Evolutionary conservation across 2,888 invertebrate species (phyloP).

Genomic region (Priocnemis perturbator): DNA sequence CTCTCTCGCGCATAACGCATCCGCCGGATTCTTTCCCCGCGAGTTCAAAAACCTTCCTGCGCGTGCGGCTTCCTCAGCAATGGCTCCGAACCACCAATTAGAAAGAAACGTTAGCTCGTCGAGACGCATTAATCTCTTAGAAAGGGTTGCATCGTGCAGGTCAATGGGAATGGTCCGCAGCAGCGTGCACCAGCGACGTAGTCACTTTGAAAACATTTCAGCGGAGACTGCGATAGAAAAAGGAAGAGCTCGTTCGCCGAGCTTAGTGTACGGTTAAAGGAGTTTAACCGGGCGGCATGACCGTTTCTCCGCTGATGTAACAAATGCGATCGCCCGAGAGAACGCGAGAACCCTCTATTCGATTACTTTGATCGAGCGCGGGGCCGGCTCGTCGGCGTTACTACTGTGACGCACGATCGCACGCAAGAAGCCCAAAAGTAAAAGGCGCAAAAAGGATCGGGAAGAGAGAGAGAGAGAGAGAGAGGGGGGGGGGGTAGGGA

Average conservation of each 20-base stretch:
- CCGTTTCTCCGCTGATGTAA: background rate
- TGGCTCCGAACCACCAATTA: slow-evolving; percentile 34
- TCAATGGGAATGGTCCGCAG: background rate
- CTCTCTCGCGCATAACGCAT: slow-evolving; percentile 47
- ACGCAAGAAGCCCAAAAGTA: slow-evolving; percentile 2
- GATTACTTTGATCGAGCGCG: background rate
- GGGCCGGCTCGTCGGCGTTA: background rate
- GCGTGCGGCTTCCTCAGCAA: slow-evolving; percentile 50
- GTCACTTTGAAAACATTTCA: background rate
- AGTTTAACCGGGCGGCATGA: background rate
- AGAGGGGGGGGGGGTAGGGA: too few species aligned
- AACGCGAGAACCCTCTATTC: background rate
- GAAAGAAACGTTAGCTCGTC: slow-evolving; percentile 25
- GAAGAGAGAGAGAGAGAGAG: too few species aligned
- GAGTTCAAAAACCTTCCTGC: slow-evolving; percentile 57
- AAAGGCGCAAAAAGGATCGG: background rate
- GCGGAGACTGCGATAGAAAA: too few species aligned
- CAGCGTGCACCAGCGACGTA: background rate
- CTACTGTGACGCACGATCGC: slow-evolving; percentile 1
- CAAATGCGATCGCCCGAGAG: slow-evolving; percentile 4
- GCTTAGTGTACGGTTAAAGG: background rate
- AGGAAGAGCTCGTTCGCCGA: slow-evolving; percentile 1
- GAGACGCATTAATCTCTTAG: slow-evolving; percentile 6
- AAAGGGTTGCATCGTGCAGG: background rate
- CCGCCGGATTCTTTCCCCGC: slow-evolving; percentile 45